Conservation (phyloP, 2,797 vertebrate species). For the Nasua narica region DNA sequence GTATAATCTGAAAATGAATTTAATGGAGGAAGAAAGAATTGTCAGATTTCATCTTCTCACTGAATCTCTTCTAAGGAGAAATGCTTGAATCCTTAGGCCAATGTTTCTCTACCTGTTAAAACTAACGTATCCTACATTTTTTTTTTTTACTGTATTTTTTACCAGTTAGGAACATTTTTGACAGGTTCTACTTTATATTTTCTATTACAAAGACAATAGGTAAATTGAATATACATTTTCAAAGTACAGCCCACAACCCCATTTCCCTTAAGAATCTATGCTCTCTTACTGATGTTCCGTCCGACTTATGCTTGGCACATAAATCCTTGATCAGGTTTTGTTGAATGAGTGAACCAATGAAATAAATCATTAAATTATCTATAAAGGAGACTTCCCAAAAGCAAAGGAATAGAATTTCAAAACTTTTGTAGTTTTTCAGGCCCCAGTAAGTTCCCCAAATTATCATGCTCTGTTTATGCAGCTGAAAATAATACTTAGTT, state of each 20-base stretch:
- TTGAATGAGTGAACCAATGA: not conserved
- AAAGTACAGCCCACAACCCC: not conserved
- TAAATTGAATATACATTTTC: not conserved
- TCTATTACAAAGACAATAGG: not conserved
- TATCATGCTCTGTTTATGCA: not conserved
- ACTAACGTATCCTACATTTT: not conserved
- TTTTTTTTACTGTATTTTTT: not conserved
- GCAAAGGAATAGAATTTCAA: slow-evolving; percentile 8
- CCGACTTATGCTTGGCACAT: not conserved
- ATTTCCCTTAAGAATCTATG: not conserved
- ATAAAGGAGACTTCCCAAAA: slow-evolving; percentile 31
- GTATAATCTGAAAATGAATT: not conserved
- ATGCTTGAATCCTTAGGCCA: not conserved
- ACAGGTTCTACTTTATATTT: not conserved
- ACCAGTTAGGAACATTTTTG: not conserved
- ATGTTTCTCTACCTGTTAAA: not conserved
- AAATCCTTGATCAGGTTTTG: not conserved
- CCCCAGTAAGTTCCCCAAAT: slow-evolving; percentile 6
- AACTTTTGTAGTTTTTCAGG: not conserved
- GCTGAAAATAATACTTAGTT: slow-evolving; percentile 43
- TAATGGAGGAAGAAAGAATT: not conserved
- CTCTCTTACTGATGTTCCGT: not conserved
- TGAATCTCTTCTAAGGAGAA: slow-evolving; percentile 24
- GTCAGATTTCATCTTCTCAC: not conserved
- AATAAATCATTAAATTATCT: not conserved